Evolutionary conservation across 1,140 invertebrate genomes (phyloP).

Genomic region (Drosophila pectinifera): DNA sequence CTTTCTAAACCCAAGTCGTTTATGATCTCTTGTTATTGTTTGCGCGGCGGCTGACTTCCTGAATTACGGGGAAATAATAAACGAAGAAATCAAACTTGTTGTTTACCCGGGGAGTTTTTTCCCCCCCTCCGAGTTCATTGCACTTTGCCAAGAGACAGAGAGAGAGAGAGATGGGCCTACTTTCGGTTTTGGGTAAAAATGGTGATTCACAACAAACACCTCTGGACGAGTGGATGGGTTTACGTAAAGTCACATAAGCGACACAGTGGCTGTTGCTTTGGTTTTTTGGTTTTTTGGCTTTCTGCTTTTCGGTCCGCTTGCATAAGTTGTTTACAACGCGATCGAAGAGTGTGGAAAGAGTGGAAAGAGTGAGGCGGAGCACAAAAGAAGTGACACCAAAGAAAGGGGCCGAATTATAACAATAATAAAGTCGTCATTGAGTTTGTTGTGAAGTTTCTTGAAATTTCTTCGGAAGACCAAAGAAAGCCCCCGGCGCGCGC

Average conservation of each 20-base stretch:
- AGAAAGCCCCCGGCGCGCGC: conserved; percentile 44
- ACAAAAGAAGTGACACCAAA: conserved; percentile 42
- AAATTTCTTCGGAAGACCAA: conserved; percentile 62
- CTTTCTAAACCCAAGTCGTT: conserved; percentile 58
- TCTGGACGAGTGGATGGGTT: conserved; percentile 36
- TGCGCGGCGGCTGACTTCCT: conserved; percentile 39
- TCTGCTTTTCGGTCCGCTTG: conserved; percentile 42
- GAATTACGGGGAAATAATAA: conserved; percentile 53
- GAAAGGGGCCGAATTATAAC: conserved; percentile 34
- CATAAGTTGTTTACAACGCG: conserved; percentile 79
- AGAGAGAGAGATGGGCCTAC: conserved; percentile 56
- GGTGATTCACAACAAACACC: conserved; percentile 63
- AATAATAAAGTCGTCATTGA: conserved; percentile 32
- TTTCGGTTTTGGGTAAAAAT: conserved; percentile 46
- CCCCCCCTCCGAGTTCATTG: conserved; percentile 47
- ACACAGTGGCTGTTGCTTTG: conserved; percentile 53
- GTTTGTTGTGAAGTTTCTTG: conserved; percentile 58
- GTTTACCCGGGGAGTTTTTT: conserved; percentile 34
- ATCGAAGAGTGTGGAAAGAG: conserved; percentile 55
- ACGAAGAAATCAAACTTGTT: conserved; percentile 46
- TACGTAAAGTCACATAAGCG: conserved; percentile 73
- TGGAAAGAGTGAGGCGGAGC: conserved; percentile 22
- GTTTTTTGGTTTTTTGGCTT: conserved; percentile 15
- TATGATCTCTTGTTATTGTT: conserved; percentile 48
- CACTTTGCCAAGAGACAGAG: conserved; percentile 20